Conservation (phyloP, 2,888 invertebrate species). For the Dasypolia templi region DNA sequence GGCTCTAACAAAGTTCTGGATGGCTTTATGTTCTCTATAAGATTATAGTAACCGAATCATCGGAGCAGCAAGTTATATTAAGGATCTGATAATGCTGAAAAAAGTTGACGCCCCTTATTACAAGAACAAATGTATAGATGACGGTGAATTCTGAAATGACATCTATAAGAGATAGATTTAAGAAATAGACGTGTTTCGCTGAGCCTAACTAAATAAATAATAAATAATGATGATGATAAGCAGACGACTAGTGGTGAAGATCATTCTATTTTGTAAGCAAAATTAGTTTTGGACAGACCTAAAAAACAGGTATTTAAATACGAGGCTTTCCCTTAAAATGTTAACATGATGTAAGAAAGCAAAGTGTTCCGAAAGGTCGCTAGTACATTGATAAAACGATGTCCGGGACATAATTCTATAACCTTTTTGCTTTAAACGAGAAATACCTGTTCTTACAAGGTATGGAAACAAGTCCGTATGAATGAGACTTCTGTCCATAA, state of each 20-base stretch:
- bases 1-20: conserved; percentile 49
- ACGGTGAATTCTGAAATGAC: not conserved
- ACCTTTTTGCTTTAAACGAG: conserved; percentile 56
- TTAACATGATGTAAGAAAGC: not conserved
- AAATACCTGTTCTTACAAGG: conserved; percentile 45
- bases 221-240: not conserved
- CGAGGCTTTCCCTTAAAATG: not conserved
- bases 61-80: conserved; percentile 17
- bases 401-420: conserved; percentile 52
- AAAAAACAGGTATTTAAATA: not conserved
- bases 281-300: not conserved
- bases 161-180: not conserved
- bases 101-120: not conserved
- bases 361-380: conserved; percentile 22
- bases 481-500: conserved; percentile 43
- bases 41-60: conserved; percentile 47
- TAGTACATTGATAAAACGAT: conserved; percentile 30
- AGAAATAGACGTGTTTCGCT: not conserved
- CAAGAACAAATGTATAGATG: too few species aligned
- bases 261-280: not conserved
- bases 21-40: conserved; percentile 50
- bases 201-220: not conserved
- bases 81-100: not conserved
- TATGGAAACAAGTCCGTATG: conserved; percentile 46
- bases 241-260: not conserved